Conservation (phyloP, 2,888 invertebrate species). For the Vannuccia rotundouncinata region DNA sequence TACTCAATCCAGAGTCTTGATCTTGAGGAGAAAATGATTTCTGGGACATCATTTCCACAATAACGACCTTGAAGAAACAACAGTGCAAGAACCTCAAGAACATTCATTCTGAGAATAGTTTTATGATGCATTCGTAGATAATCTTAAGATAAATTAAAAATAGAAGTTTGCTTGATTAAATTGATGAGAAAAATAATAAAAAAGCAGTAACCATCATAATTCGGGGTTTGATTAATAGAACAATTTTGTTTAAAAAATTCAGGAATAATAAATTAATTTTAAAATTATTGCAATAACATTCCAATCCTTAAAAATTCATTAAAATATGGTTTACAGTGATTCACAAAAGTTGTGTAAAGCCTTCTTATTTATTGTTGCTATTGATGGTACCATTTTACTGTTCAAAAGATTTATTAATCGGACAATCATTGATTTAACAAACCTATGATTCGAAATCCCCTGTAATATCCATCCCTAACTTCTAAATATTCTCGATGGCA, state of each 20-base stretch:
- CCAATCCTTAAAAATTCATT: too few relatives aligned
- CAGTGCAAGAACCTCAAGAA: background rate
- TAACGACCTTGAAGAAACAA: background rate
- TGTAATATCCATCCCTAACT: slow-evolving; percentile 89
- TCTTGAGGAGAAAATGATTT: background rate
- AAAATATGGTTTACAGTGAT: too few relatives aligned
- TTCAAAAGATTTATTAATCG: background rate
- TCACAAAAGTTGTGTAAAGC: too few relatives aligned
- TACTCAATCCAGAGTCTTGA: background rate
- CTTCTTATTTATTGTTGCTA: too few relatives aligned
- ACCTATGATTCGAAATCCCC: slow-evolving; percentile 78
- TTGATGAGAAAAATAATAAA: background rate
- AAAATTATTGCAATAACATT: too few relatives aligned
- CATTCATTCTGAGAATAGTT: background rate
- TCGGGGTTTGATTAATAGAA: background rate
- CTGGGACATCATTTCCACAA: background rate
- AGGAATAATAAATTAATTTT: background rate
- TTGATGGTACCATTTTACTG: background rate
- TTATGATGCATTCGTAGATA: too few relatives aligned
- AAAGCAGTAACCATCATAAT: too few relatives aligned
- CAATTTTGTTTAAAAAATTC: background rate
- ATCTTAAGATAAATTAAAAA: too few relatives aligned
- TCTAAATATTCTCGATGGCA: slow-evolving; percentile 86
- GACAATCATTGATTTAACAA: background rate
- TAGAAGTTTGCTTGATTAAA: background rate